Evolutionary conservation across 2,797 vertebrate species (phyloP).

Genomic region (Pantherophis alleghaniensis): DNA sequence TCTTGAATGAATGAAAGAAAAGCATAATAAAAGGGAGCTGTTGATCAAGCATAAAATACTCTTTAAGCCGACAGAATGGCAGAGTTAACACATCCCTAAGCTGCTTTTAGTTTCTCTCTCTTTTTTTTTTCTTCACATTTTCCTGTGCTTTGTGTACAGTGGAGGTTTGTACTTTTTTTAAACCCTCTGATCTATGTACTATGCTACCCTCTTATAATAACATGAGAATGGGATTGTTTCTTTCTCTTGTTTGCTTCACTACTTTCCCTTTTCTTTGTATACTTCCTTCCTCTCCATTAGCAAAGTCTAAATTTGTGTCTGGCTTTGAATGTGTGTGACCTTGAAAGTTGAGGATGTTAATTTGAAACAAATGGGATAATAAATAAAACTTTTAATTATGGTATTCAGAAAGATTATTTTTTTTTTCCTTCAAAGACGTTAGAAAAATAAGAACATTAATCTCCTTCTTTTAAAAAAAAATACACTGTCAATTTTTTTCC

Average conservation of each 20-base stretch:
- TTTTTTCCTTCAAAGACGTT: neutral
- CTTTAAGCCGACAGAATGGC: slow-evolving; percentile 86
- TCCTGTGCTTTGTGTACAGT: slow-evolving; percentile 85
- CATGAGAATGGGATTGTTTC: slow-evolving; percentile 79
- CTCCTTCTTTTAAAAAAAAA: slow-evolving; percentile 35
- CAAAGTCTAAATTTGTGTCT: slow-evolving; percentile 48
- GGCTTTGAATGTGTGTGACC: slow-evolving; percentile 43
- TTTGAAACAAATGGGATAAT: slow-evolving; percentile 62
- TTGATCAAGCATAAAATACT: slow-evolving; percentile 88
- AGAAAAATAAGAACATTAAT: slow-evolving; percentile 21
- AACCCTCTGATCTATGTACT: slow-evolving; percentile 84
- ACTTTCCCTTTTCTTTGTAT: slow-evolving; percentile 51
- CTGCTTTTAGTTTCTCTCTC: slow-evolving; percentile 77
- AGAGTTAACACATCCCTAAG: slow-evolving; percentile 87
- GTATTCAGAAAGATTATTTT: slow-evolving; percentile 31
- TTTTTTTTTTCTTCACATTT: slow-evolving; percentile 72
- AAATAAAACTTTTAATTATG: slow-evolving; percentile 45
- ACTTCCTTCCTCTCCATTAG: slow-evolving; percentile 9
- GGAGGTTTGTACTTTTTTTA: slow-evolving; percentile 79
- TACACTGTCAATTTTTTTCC: slow-evolving; percentile 48
- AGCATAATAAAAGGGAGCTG: slow-evolving; percentile 84
- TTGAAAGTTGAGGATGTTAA: slow-evolving; percentile 57
- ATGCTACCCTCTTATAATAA: slow-evolving; percentile 76
- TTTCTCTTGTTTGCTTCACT: slow-evolving; percentile 71
- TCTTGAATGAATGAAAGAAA: slow-evolving; percentile 84